phyloP scores from a whole-genome alignment of 2,113 vertebrate genomes.

The Rhinoptilus africanus region DNA sequence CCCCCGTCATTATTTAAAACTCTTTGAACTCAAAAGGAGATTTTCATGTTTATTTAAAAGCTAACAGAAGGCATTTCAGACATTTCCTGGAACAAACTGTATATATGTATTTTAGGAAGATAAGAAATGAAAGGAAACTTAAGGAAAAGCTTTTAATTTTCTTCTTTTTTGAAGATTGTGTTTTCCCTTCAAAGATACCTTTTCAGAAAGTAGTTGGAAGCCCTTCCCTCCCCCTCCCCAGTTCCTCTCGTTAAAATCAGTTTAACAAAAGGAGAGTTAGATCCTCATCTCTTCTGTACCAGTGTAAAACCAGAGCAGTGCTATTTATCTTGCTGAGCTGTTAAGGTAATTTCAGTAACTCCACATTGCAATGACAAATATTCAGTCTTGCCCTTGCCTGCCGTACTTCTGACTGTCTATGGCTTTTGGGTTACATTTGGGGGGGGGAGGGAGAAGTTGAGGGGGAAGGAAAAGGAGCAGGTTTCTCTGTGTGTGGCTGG shows the following conservation, averaged over 20 bases:
- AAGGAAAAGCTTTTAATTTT: constrained; percentile 26
- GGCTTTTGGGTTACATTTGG: background rate
- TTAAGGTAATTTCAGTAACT: background rate
- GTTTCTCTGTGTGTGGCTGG: background rate
- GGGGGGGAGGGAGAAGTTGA: background rate
- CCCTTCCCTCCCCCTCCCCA: background rate
- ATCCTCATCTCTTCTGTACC: background rate
- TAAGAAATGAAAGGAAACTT: constrained; percentile 56
- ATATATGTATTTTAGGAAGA: constrained; percentile 55
- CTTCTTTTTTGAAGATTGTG: background rate
- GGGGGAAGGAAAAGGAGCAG: background rate
- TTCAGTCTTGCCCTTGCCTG: background rate
- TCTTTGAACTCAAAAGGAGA: constrained; percentile 35
- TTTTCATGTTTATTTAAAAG: constrained; percentile 78
- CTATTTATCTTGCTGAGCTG: background rate
- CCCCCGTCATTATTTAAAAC: constrained; percentile 17
- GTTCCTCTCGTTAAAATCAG: background rate
- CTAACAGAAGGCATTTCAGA: constrained; percentile 71
- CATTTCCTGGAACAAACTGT: constrained; percentile 79
- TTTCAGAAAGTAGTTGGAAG: background rate
- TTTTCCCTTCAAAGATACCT: background rate
- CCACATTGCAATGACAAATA: background rate
- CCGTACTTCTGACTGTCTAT: background rate
- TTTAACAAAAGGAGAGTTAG: background rate
- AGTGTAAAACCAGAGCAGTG: background rate